Evolutionary conservation across 2,797 vertebrate genomes (phyloP), one percentile per base, ranked within the genome.

Genomic region (Todus mexicanus): DNA sequence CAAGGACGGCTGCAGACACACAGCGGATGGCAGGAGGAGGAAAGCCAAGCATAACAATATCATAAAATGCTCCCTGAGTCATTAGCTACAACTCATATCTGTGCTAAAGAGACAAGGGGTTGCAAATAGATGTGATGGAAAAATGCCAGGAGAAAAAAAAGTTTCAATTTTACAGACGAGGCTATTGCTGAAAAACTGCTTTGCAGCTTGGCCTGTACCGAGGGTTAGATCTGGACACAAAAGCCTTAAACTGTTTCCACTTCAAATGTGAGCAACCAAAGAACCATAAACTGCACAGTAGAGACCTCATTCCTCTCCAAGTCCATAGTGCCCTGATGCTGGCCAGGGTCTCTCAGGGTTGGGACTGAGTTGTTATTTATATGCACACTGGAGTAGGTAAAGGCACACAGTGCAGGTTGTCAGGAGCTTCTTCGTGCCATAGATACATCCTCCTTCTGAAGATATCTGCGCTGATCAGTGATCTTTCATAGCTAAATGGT

Each of bases 401-500:
- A 92, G n/a, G 5, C 29, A 56, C 15, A 23, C 3, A 3, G 42
- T 15, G 13, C 14, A 2, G 10, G 21, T 29, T 60, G 65, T 35
- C 25, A 63, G 64, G n/a, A 90, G 53, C 31, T 56, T 75, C 91
- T 95, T 94, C 94, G 89, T 71, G 78, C 70, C 85, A 66, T 92
- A 96, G 95, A 91, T 92, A 80, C 23, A 56, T 59, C 65, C 75
- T 94, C 74, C 72, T 86, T 26, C 89, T 69, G 87, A 94, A 94
- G 82, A 25, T 40, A 79, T 56, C 73, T 9, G 8, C 73, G 57
- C 72, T 50, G 40, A 38, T 57, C 53, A 81, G 59, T 89, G 89
- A 92, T 95, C 96, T 95, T 89, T 94, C 74, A 93, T 60, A 83
- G 68, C 56, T 90, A 91, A 95, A 78, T 53, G 48, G 59, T 81